Percentiles rank a stretch among this genome's conserved stretches.
These are phyloP conservation scores for Andrena cerasifolii DNA, from an alignment of 1,140 invertebrate species.

Conservation along the genomic window DNA sequence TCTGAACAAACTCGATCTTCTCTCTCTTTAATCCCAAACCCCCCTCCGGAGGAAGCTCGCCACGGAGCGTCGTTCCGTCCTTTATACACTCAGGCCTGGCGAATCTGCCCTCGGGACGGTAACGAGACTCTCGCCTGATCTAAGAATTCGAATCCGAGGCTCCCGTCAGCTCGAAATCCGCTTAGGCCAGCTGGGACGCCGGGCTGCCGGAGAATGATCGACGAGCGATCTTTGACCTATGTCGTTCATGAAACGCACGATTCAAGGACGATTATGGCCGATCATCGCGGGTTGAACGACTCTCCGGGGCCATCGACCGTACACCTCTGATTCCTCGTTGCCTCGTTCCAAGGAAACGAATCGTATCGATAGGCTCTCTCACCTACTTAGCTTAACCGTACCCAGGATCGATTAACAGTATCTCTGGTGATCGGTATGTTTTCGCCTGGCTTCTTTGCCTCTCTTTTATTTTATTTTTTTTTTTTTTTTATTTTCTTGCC, in stretches of 20 bases:
- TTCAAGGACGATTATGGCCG: conserved; percentile 44
- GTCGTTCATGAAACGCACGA: conserved; percentile 21
- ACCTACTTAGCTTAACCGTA: conserved; percentile 32
- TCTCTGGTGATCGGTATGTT: neutral
- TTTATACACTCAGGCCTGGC: too few species aligned
- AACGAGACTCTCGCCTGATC: too few species aligned
- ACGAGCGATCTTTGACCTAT: conserved; percentile 36
- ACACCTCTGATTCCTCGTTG: conserved; percentile 46
- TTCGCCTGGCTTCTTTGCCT: neutral
- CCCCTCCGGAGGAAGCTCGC: too few species aligned
- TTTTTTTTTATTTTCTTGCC: too few species aligned
- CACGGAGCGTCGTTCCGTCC: neutral
- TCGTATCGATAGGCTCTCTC: conserved; percentile 44
- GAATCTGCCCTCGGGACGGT: too few species aligned
- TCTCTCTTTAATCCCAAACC: neutral
- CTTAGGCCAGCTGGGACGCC: too few species aligned
- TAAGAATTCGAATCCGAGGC: too few species aligned
- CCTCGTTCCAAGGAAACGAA: conserved; percentile 34
- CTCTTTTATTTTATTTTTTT: neutral
- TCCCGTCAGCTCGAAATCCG: too few species aligned
- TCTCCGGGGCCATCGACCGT: conserved; percentile 77
- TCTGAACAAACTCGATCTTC: conserved; percentile 1
- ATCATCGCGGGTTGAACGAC: conserved; percentile 75
- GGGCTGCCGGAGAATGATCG: too few species aligned
- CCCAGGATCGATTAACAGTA: conserved; percentile 26